These are phyloP conservation scores for Harpalus rufipes DNA, from an alignment of 2,888 invertebrate genomes.

Conservation along the genomic window DNA sequence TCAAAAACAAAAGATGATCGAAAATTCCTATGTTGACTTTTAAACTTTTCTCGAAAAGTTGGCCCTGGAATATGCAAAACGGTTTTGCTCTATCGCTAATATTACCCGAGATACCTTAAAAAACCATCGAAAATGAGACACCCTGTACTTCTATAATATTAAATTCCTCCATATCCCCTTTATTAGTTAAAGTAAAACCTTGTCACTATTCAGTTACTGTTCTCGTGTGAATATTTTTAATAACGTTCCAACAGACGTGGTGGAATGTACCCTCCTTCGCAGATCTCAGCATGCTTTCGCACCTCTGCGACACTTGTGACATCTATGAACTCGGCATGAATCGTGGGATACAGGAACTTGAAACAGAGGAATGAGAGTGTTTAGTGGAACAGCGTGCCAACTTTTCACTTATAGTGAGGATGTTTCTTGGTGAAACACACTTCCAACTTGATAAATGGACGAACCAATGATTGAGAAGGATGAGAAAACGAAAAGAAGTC, in stretches of 20 bases:
- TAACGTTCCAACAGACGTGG: background rate
- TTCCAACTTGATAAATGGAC: too few species aligned
- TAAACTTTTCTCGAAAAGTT: too few species aligned
- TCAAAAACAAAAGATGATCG: too few species aligned
- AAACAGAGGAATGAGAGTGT: background rate
- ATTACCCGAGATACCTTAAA: too few species aligned
- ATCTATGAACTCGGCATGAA: background rate
- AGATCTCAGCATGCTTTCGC: background rate
- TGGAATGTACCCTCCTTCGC: background rate
- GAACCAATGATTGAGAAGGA: too few species aligned
- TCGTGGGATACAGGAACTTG: background rate
- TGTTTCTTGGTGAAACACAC: background rate
- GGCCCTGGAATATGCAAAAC: too few species aligned
- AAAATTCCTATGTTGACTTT: too few species aligned
- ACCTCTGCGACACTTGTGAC: conserved; percentile 4
- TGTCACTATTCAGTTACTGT: background rate
- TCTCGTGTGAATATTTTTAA: background rate
- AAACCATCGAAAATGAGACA: too few species aligned
- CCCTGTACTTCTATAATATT: too few species aligned
- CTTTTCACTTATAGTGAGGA: background rate
- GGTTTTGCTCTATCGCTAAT: too few species aligned
- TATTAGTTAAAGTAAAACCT: background rate
- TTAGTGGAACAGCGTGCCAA: background rate
- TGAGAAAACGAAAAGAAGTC: too few species aligned
- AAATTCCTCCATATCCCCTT: too few species aligned